Conservation (phyloP, 2,888 invertebrate genomes). For the Eilema sororculum region DNA sequence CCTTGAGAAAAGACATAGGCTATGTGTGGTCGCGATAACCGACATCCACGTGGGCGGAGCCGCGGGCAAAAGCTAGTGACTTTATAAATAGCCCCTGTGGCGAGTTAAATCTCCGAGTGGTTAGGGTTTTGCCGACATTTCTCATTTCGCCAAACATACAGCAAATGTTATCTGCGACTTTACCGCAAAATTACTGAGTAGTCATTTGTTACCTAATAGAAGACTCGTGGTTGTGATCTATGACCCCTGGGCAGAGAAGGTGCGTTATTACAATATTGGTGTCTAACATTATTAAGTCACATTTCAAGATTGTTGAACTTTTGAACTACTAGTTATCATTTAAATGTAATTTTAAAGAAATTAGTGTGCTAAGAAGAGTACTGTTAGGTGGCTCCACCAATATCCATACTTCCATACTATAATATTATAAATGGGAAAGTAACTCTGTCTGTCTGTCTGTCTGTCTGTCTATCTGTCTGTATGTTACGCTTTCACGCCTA, state of each 20-base stretch:
- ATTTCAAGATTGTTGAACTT: neutral
- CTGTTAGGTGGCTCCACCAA: no score
- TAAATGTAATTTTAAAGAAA: no score
- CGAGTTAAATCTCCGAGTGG: neutral
- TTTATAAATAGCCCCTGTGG: neutral
- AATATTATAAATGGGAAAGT: no score
- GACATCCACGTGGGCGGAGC: no score
- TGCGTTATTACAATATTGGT: neutral
- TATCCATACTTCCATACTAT: no score
- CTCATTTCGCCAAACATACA: constrained; percentile 3
- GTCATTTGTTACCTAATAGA: constrained; percentile 16
- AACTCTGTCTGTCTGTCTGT: no score
- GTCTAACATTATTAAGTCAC: neutral
- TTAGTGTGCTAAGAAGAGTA: no score
- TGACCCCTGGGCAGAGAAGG: constrained; percentile 19
- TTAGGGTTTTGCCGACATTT: constrained; percentile 8
- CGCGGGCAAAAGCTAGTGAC: no score
- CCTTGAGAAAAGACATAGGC: no score
- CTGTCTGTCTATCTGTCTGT: no score
- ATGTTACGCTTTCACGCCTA: no score
- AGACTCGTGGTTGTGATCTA: constrained; percentile 29
- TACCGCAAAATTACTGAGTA: constrained; percentile 7
- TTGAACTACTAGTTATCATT: neutral
- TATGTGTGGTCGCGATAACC: no score
- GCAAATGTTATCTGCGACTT: constrained; percentile 1